A percentile compares a stretch with the other conserved stretches of the same genome.
Conservation (phyloP, 30 jellyfish, hydroid and myxozoan genomes). For the Rhopilema esculentum region DNA sequence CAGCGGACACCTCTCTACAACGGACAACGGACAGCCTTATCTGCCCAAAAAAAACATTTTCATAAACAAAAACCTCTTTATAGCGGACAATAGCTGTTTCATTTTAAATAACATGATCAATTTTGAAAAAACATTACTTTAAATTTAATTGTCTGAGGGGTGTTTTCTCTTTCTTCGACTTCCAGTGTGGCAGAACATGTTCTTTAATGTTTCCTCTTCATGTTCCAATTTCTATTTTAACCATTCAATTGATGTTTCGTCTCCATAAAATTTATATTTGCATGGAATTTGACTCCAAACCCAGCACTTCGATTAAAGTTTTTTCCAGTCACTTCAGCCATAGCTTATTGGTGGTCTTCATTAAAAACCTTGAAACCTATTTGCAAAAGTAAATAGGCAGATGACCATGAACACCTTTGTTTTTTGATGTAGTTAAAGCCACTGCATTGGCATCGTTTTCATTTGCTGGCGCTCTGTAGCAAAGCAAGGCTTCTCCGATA, state of each 20-base stretch:
- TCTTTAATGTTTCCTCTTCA: conserved; percentile 11
- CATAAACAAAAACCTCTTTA: neutral
- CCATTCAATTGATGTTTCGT: conserved; percentile 18
- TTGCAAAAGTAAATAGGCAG: conserved; percentile 22
- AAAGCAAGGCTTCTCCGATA: conserved; percentile 7
- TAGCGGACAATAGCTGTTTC: neutral
- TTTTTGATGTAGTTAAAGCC: conserved; percentile 18
- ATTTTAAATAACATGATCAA: neutral
- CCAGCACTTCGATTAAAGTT: conserved; percentile 18
- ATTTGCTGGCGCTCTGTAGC: conserved; percentile 23
- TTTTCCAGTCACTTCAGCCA: conserved; percentile 19
- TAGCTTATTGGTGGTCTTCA: conserved; percentile 24
- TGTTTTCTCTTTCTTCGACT: neutral
- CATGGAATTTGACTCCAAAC: conserved; percentile 5
- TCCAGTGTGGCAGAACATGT: conserved; percentile 20
- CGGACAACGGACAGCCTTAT: neutral
- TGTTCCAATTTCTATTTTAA: neutral
- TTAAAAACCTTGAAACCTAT: conserved; percentile 29
- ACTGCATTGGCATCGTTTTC: conserved; percentile 21
- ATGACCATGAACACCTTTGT: conserved; percentile 30
- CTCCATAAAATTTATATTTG: conserved; percentile 11
- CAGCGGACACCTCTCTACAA: neutral
- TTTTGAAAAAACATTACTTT: neutral
- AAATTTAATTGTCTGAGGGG: neutral
- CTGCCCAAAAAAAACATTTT: neutral